phyloP scores from a whole-genome alignment of 2,888 invertebrate species.

The Epirrhoe tristata region DNA sequence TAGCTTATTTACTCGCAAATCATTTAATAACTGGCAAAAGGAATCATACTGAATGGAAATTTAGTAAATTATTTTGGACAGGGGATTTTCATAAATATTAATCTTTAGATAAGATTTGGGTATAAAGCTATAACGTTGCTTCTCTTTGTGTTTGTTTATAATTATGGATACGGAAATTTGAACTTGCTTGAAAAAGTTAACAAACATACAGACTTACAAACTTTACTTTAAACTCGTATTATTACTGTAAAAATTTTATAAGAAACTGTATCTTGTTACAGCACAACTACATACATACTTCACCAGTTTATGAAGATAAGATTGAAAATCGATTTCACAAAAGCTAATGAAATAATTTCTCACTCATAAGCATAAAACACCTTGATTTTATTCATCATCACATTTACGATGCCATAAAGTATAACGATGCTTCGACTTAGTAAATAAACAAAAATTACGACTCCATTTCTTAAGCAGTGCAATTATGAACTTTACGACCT shows the following conservation, averaged over 20 bases:
- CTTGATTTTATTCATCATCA: conserved; percentile 40
- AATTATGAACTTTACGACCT: conserved; percentile 29
- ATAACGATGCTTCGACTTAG: conserved; percentile 43
- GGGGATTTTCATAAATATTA: conserved; percentile 43
- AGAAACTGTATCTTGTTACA: too few species aligned
- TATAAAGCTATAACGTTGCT: conserved; percentile 20
- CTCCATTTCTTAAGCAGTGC: conserved; percentile 29
- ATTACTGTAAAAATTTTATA: too few species aligned
- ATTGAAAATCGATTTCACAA: conserved; percentile 21
- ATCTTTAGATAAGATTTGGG: conserved; percentile 24
- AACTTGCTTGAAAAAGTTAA: not conserved
- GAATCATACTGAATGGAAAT: conserved; percentile 49
- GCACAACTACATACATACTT: too few species aligned
- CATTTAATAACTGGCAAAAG: conserved; percentile 52
- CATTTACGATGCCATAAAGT: conserved; percentile 40
- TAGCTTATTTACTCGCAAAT: conserved; percentile 53
- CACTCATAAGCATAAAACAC: conserved; percentile 38
- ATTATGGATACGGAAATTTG: not conserved
- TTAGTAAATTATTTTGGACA: conserved; percentile 39
- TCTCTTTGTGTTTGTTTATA: not conserved
- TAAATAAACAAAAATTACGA: conserved; percentile 42
- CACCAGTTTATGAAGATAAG: too few species aligned
- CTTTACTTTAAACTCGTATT: too few species aligned
- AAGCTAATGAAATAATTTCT: conserved; percentile 27
- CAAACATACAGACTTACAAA: too few species aligned